Evolutionary conservation across 2,113 vertebrate species (phyloP).

Genomic region (Osmerus mordax): DNA sequence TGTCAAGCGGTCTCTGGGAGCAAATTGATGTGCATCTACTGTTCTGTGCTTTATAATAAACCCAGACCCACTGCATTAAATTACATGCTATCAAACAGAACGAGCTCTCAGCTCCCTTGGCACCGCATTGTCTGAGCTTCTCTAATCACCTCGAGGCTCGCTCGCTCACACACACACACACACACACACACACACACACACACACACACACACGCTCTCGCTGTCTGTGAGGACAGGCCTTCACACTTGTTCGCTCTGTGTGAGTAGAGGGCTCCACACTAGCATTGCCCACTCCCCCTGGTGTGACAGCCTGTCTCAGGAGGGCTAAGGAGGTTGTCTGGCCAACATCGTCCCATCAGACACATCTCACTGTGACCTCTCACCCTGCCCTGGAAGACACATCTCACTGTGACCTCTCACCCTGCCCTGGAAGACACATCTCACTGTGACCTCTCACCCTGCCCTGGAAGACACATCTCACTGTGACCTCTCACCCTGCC

Average conservation of each 20-base stretch:
- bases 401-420: too few species aligned
- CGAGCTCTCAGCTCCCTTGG: slow-evolving; percentile 25
- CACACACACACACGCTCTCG: neutral
- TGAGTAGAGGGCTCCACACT: neutral
- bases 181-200: slow-evolving; percentile 1
- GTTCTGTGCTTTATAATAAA: slow-evolving; percentile 40
- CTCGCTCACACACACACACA: slow-evolving; percentile 13
- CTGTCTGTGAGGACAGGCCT: too few species aligned
- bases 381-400: too few species aligned
- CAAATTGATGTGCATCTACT: slow-evolving; percentile 32
- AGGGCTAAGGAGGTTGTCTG: too few species aligned
- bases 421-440: too few species aligned
- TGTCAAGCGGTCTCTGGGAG: slow-evolving; percentile 16
- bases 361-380: too few species aligned
- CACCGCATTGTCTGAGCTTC: slow-evolving; percentile 42
- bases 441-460: too few species aligned
- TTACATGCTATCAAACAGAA: slow-evolving; percentile 44
- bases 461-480: too few species aligned
- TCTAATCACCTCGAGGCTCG: slow-evolving; percentile 37
- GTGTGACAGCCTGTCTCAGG: too few species aligned
- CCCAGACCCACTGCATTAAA: slow-evolving; percentile 36
- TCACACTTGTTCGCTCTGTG: neutral
- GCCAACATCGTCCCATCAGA: too few species aligned
- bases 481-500: too few species aligned
- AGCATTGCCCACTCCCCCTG: too few species aligned